Evolutionary conservation across 1,140 invertebrate species (phyloP).

Genomic region (Zaprionus gabonicus): DNA sequence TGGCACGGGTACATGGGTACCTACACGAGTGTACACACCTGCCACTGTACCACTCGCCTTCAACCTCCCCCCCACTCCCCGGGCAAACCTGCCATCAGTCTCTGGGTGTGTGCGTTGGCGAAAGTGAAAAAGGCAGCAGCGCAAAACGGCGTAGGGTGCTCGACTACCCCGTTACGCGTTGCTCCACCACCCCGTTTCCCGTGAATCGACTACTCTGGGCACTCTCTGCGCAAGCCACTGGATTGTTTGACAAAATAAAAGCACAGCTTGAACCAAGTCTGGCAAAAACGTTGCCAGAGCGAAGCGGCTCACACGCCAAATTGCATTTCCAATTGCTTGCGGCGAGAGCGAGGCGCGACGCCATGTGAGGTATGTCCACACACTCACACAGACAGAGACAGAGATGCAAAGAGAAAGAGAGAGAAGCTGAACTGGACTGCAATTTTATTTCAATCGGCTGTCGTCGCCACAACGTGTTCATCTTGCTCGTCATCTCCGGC

Average conservation of each 20-base stretch:
- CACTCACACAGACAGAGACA: too few relatives aligned
- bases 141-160: neutral
- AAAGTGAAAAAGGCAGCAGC: slow-evolving; percentile 3
- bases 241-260: slow-evolving; percentile 58
- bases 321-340: slow-evolving; percentile 63
- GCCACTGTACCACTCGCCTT: too few relatives aligned
- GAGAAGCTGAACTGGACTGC: neutral
- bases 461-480: neutral
- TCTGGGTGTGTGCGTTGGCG: neutral
- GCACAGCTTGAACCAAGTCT: slow-evolving; percentile 11
- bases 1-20: neutral
- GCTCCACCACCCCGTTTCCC: neutral
- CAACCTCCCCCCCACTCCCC: too few relatives aligned
- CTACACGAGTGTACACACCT: neutral
- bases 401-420: too few relatives aligned
- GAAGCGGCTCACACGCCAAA: slow-evolving; percentile 50
- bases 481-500: slow-evolving; percentile 7
- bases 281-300: slow-evolving; percentile 30
- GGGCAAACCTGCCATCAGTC: neutral
- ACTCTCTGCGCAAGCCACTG: neutral
- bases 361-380: neutral
- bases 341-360: neutral
- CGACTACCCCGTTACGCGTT: neutral
- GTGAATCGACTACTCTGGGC: neutral
- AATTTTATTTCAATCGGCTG: slow-evolving; percentile 61